A percentile compares a stretch with the other conserved stretches of the same genome.
Evolutionary conservation across 2,113 vertebrate species (phyloP).

Genomic region (Clarias batrachus): DNA sequence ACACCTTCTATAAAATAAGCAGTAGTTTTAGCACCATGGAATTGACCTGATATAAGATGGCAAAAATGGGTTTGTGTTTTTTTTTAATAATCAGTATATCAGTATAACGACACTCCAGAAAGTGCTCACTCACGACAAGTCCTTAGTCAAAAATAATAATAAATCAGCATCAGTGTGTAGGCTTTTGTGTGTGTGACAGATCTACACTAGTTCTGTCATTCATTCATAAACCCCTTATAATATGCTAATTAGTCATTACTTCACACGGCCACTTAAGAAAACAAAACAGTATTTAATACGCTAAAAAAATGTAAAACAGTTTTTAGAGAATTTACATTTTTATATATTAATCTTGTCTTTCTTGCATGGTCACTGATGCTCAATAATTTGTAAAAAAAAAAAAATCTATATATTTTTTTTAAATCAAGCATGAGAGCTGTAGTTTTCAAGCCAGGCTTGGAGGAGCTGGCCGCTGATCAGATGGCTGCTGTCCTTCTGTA

Average conservation of each 20-base stretch:
- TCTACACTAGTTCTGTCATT: background rate
- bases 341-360: background rate
- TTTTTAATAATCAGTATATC: too few species aligned
- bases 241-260: background rate
- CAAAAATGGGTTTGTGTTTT: too few species aligned
- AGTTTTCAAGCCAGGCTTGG: background rate
- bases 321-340: background rate
- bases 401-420: too few species aligned
- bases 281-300: background rate
- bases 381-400: background rate
- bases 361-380: background rate
- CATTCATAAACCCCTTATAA: background rate
- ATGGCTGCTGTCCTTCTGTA: constrained; percentile 26
- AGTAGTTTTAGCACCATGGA: background rate
- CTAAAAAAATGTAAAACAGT: background rate
- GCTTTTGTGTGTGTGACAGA: background rate
- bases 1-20: background rate
- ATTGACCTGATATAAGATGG: background rate
- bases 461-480: constrained; percentile 17
- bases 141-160: background rate
- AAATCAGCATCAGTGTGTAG: background rate
- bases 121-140: background rate
- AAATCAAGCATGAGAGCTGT: background rate
- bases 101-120: too few species aligned
- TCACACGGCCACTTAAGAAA: background rate